Evolutionary conservation across 2,797 vertebrate species (phyloP).

Genomic region (Falco cherrug): DNA sequence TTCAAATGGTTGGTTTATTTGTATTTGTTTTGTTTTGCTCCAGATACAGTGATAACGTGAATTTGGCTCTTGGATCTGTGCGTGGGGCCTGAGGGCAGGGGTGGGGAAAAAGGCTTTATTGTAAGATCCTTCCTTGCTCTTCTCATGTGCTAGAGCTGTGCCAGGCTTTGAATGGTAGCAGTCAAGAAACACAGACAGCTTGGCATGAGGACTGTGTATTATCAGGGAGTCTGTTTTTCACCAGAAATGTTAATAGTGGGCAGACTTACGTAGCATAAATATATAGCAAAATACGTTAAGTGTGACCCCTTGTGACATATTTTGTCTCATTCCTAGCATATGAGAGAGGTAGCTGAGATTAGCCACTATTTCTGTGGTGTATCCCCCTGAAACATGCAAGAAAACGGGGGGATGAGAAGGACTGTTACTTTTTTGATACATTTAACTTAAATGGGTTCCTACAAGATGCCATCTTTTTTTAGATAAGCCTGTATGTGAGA

Average conservation of each 20-base stretch:
- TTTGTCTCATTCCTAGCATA: background rate
- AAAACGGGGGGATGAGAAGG: background rate
- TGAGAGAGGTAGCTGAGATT: background rate
- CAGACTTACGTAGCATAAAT: background rate
- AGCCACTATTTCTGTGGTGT: background rate
- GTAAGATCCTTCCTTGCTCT: background rate
- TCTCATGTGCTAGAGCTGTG: background rate
- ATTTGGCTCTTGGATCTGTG: background rate
- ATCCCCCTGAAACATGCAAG: background rate
- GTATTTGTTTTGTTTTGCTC: background rate
- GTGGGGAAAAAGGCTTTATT: background rate
- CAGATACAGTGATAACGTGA: background rate
- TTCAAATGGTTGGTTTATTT: background rate
- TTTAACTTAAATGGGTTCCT: background rate
- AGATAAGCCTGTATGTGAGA: background rate
- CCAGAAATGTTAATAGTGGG: background rate
- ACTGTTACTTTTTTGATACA: background rate
- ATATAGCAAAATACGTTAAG: background rate
- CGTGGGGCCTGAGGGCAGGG: background rate
- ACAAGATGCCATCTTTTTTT: background rate
- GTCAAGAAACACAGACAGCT: background rate
- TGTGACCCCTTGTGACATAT: background rate
- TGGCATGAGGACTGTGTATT: background rate
- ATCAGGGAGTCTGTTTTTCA: background rate
- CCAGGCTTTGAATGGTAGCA: conserved; percentile 20